phyloP scores from a whole-genome alignment of 2,888 invertebrate genomes.

The Tinea pellionella region DNA sequence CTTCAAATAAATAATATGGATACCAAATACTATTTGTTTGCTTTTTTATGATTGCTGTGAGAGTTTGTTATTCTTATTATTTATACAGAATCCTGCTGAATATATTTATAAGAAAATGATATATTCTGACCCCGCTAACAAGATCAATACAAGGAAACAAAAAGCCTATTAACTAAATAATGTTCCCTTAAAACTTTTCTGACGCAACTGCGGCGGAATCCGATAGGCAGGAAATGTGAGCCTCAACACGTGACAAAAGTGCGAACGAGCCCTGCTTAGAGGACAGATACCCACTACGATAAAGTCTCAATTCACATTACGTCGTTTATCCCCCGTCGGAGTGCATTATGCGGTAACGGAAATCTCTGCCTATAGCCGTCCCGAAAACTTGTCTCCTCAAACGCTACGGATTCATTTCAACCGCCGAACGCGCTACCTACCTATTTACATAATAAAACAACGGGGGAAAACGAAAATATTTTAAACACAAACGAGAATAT shows the following conservation, averaged over 20 bases:
- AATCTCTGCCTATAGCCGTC: conserved; percentile 19
- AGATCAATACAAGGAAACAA: conserved; percentile 1
- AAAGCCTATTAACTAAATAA: conserved; percentile 9
- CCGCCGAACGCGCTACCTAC: neutral
- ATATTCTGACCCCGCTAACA: neutral
- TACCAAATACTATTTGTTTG: neutral
- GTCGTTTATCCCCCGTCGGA: conserved; percentile 21
- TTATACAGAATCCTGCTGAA: neutral
- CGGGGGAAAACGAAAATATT: conserved; percentile 15
- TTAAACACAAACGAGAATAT: conserved; percentile 1
- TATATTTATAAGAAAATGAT: neutral
- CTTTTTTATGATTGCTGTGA: too few relatives aligned
- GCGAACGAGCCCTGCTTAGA: conserved; percentile 16
- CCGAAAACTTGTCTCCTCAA: conserved; percentile 10
- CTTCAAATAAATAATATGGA: neutral
- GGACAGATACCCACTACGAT: conserved; percentile 13
- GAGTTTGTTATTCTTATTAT: too few relatives aligned
- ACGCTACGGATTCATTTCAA: conserved; percentile 9
- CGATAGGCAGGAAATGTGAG: conserved; percentile 14
- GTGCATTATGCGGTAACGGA: conserved; percentile 26
- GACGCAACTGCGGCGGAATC: conserved; percentile 9
- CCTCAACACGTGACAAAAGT: conserved; percentile 19
- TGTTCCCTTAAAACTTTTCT: conserved; percentile 7
- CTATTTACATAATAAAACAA: conserved; percentile 27
- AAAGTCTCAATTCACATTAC: conserved; percentile 22